phyloP scores from a whole-genome alignment of 2,888 invertebrate genomes.

The Polymixis lichenea region DNA sequence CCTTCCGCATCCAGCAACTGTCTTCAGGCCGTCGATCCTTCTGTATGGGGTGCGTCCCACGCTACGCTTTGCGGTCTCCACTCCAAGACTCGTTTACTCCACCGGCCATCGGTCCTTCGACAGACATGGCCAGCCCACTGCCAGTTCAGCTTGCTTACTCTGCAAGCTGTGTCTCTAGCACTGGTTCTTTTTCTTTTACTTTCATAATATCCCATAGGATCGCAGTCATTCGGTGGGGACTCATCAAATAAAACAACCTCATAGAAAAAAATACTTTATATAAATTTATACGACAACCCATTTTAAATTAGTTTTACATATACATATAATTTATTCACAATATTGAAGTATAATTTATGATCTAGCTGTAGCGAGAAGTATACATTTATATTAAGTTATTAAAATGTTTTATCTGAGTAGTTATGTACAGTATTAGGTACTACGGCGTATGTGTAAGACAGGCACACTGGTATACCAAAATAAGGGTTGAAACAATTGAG shows the following conservation, averaged over 20 bases:
- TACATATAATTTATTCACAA: constrained; percentile 75
- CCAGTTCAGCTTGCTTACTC: no score
- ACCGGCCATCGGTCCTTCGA: no score
- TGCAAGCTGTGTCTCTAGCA: no score
- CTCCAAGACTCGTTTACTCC: no score
- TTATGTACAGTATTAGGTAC: constrained; percentile 69
- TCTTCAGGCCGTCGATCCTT: no score
- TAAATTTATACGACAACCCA: constrained; percentile 88
- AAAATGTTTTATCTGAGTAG: constrained; percentile 51
- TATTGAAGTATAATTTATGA: constrained; percentile 69
- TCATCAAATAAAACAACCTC: constrained; percentile 71
- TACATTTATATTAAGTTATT: constrained; percentile 64
- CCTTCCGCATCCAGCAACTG: no score
- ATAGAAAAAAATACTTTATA: constrained; percentile 86
- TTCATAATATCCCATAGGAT: background rate
- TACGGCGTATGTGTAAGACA: constrained; percentile 73
- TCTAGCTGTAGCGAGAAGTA: constrained; percentile 65
- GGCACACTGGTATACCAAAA: constrained; percentile 79
- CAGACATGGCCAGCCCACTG: no score
- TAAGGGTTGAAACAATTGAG: constrained; percentile 36
- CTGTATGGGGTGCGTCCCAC: no score
- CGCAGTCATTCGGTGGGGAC: no score
- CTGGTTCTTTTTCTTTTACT: no score
- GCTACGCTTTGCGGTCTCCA: no score
- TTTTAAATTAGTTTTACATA: constrained; percentile 76